These are phyloP conservation scores for Laterallus jamaicensis DNA, from an alignment of 2,113 vertebrate species.

Conservation along the genomic window DNA sequence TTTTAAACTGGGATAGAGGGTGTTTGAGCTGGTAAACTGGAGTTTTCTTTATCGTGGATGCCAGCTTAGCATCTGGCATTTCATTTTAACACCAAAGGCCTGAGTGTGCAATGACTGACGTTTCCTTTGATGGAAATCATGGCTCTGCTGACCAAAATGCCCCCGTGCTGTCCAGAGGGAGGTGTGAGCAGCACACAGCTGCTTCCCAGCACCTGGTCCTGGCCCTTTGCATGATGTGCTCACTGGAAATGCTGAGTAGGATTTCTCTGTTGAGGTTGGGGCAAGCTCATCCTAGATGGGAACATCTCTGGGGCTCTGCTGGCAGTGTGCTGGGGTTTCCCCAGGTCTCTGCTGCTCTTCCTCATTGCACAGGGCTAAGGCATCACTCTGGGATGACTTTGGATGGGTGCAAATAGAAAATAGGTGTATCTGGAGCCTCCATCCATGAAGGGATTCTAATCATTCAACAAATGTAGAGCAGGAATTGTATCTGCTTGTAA, in stretches of 20 bases:
- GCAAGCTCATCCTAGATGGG: background rate
- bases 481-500: background rate
- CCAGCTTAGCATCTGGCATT: background rate
- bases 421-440: background rate
- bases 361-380: background rate
- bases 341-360: rapidly evolving
- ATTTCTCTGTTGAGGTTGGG: background rate
- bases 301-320: background rate
- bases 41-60: background rate
- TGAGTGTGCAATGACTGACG: background rate
- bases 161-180: background rate
- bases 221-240: rapidly evolving
- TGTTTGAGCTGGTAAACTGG: background rate
- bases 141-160: background rate
- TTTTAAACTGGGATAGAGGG: background rate
- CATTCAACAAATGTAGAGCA: background rate
- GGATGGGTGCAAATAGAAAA: background rate
- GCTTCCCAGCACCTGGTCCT: background rate
- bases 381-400: background rate
- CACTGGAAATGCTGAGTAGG: background rate
- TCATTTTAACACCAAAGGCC: background rate
- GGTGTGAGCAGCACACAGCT: background rate
- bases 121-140: background rate
- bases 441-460: background rate
- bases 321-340: background rate